Evolutionary conservation across 2,113 vertebrate species (phyloP).

Genomic region (Cisticola juncidis): DNA sequence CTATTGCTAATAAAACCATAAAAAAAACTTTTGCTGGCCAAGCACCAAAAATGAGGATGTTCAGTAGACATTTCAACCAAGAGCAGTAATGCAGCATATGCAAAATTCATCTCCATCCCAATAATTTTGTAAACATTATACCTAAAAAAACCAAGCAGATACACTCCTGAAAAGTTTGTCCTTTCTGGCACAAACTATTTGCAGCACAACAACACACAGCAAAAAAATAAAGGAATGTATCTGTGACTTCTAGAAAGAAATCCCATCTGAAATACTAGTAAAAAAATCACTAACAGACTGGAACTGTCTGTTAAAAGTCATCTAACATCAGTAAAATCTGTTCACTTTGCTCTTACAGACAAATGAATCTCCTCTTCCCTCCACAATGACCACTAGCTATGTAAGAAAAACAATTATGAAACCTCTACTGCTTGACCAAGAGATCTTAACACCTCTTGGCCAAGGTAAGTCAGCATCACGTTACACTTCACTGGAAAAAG

Average conservation of each 20-base stretch:
- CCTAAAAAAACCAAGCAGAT: neutral
- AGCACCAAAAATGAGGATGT: neutral
- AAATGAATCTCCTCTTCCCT: neutral
- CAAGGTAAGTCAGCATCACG: neutral
- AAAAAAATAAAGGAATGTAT: neutral
- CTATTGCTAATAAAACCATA: neutral
- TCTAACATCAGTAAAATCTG: neutral
- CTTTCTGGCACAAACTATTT: neutral
- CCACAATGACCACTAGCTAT: too few species aligned
- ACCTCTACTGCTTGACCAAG: neutral
- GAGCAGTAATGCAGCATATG: neutral
- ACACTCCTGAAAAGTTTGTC: neutral
- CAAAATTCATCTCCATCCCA: neutral
- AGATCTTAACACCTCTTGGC: neutral
- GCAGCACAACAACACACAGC: neutral
- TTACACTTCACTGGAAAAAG: neutral
- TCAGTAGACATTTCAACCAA: neutral
- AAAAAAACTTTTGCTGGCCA: neutral
- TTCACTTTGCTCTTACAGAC: neutral
- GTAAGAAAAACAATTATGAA: neutral
- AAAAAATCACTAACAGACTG: neutral
- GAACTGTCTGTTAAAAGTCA: neutral
- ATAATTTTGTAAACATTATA: neutral
- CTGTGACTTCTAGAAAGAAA: neutral
- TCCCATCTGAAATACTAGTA: neutral